Base-by-base conservation (phyloP, 2,797 vertebrate species). In the Parambassis ranga region DNA sequence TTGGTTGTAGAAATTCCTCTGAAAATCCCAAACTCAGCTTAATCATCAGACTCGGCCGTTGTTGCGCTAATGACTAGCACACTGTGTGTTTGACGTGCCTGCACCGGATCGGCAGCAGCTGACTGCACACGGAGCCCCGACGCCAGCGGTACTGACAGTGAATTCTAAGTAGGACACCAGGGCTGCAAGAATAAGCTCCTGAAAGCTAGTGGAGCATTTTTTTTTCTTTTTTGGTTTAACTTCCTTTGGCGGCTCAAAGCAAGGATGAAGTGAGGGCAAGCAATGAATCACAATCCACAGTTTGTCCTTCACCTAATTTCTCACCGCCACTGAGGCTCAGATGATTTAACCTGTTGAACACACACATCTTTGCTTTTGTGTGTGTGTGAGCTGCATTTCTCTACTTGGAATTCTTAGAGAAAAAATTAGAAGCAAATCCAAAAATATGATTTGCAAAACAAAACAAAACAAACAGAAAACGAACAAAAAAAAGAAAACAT, bases 81-180 rank as follows among this genome's bases (percentile, higher is more conserved):
- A 64, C 81, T 78, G 62, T 83, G 80, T 61, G 75, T 75, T 70
- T 71, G 77, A 78, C 64, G 42, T 3, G 46, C 24, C 39, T 46
- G 62, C 57, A 32, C 44, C 53, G 39, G 60, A 68, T 78, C 70
- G 53, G 83, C 67, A 67, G 75, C 82, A 80, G 80, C 60, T 61
- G 69, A 75, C 67, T 86, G 80, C 76, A 83, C 81, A 83, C 56
- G 28, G 62, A 62, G 75, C 58, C 63, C 31, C 32, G 22, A 24
- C 30, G 74, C 75, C 63, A 65, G 73, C 10, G 5, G 43, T 46
- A 69, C 78, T 77, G 82, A 83, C 86, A 79, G 77, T 20, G 68
- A 80, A 85, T 85, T 59, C 71, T 85, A 89, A 88, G 82, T 88
- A 87, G 87, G 85, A 81, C 79, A 60, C 65, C 47, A 7, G 14